Base-by-base conservation (phyloP, 53 echinoderm and acorn worm genomes). In the Arbacia lixula region DNA sequence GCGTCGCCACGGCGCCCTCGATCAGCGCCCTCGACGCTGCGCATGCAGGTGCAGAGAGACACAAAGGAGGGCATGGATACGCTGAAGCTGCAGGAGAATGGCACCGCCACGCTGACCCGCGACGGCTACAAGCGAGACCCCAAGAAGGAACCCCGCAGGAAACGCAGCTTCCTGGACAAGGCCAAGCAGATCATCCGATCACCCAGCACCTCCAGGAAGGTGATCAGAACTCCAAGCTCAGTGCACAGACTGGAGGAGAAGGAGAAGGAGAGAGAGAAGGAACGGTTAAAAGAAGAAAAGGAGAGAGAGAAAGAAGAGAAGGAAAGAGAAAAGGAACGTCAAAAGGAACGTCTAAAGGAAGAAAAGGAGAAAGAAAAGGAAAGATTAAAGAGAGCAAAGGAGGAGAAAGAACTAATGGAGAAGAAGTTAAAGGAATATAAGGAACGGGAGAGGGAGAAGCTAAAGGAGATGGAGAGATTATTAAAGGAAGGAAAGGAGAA, bases 1-100 rank as follows among this genome's bases (percentile, higher is more conserved):
- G 85, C 72, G 25, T 56, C 86, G 20, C 82, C 83, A 36, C 62
- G 91, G 53, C n/a, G n/a, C n/a, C 87, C 93, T 0, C 60, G 92
- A 4, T 96, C 96, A 11, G 96, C 96, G 10, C 96, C 96, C 2
- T 93, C 96, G 10, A 96, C 96, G 2, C 78, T 96, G 37, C 75
- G 96, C 22, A 89, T 96, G 89, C 91, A 93, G 46, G 86, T 93
- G 12, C 76, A 86, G 35, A 84, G 79, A 30, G 82, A 90, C 20
- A 85, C 75, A 11, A 88, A 87, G 39, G 89, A 76, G n/a, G 92
- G 87, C 21, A 22, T 88, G 20, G 85, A 86, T 32, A 77, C 77
- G 27, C 52, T 81, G 32, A 91, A 91, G 71, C 82, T 66, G 40
- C 42, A 46, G n/a, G 93, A 90, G 28, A 95, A 95, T 41, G 90